These are phyloP conservation scores for Clarias laeviceps DNA, from an alignment of 2,797 vertebrate species.

Conservation along the genomic window DNA sequence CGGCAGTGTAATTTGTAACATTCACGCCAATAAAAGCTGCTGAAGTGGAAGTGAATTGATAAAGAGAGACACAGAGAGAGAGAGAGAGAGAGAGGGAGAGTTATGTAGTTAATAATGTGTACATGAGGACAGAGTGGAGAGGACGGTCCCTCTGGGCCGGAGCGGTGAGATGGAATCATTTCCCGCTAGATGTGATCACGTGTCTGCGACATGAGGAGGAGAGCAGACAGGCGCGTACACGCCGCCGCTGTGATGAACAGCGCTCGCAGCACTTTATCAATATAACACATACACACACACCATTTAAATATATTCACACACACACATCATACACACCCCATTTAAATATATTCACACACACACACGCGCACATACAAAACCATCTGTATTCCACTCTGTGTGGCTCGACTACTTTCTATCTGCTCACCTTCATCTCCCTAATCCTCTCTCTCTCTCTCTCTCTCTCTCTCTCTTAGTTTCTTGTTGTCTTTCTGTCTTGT, in stretches of 20 bases:
- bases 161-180: conserved; percentile 35
- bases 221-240: conserved; percentile 33
- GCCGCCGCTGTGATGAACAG: conserved; percentile 13
- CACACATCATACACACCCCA: conserved; percentile 41
- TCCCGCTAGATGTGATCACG: conserved; percentile 44
- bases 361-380: conserved; percentile 49
- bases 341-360: conserved; percentile 46
- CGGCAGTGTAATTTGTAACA: neutral
- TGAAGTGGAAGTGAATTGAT: conserved; percentile 7
- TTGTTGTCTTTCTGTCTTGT: conserved; percentile 34
- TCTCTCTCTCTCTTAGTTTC: conserved; percentile 36
- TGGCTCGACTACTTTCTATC: neutral
- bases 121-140: conserved; percentile 30
- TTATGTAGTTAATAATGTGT: conserved; percentile 41
- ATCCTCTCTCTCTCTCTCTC: neutral
- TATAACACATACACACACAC: conserved; percentile 41
- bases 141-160: conserved; percentile 32
- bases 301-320: conserved; percentile 41
- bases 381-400: conserved; percentile 60
- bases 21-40: conserved; percentile 20
- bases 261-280: conserved; percentile 30
- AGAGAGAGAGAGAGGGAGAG: conserved; percentile 11
- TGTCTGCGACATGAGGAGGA: conserved; percentile 36
- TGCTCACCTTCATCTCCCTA: conserved; percentile 14
- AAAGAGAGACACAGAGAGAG: conserved; percentile 9